Base-by-base conservation (phyloP, 2,797 vertebrate genomes). In the Saxicola maurus region DNA sequence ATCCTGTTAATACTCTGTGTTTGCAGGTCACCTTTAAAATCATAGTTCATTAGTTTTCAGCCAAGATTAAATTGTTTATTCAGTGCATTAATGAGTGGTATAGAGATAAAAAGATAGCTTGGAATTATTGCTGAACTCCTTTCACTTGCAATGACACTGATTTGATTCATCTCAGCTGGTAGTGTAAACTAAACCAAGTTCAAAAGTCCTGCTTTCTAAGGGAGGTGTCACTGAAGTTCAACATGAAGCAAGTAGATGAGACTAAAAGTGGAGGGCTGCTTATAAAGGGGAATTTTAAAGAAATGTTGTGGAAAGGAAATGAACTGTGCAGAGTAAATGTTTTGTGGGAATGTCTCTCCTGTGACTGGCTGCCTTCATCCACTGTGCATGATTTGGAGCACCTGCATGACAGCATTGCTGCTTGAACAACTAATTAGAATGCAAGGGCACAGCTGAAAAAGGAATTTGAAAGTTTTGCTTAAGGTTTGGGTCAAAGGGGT, bases 111-210 rank as follows among this genome's bases (percentile, higher is more conserved):
- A 93, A 92, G 90, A 60, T 67, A 77, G 57, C 38, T 48, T 72
- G 83, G 72, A 94, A 82, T 90, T 86, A 52, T 23, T 91, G 84
- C 69, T 91, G 69, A 93, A 64, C 80, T 81, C 48, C 74, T 85
- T 89, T 91, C 79, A 60, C 73, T 92, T 90, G 24, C n/a, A 86
- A 16, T 89, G 89, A 90, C 66, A 48, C 49, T 72, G 87, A 90
- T 86, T 89, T 94, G 87, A 95, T 95, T 95, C 88, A 94, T 95
- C 92, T 95, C 81, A 74, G 89, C 85, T 94, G 83, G 73, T 77
- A 72, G 69, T 75, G 37, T 81, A 88, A 93, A 88, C 75, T 51
- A 30, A 85, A 79, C 59, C 18, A 27, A 91, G 90, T 92, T 96
- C 91, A 94, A 59, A 94, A 95, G 83, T 87, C 38, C 60, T 67